Base-by-base conservation (phyloP, 2,113 vertebrate species). In the Ariopsis seemanni region DNA sequence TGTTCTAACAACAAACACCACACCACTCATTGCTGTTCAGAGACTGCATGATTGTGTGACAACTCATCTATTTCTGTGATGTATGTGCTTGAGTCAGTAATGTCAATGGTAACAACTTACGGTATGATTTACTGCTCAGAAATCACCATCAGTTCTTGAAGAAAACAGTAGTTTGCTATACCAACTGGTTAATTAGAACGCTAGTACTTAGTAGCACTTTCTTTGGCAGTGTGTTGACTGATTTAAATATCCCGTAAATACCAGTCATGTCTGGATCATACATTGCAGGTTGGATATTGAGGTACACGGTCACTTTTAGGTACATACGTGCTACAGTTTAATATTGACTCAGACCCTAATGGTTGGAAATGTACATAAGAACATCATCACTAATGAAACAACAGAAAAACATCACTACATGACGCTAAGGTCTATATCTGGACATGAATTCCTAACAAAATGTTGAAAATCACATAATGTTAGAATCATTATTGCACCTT, bases 11-110 rank as follows among this genome's bases (percentile, higher is more conserved):
- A 60, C 72, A 71, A 65, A 60, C 27, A 30, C 30, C 63, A 85
- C 79, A 90, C 83, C 79, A 79, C 87, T 89, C 65, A 84, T 88
- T 82, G 52, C 34, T 81, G 30, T 82, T 62, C 11, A 67, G 55
- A 86, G 82, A 83, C 86, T 90, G 91, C 90, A 91, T 91, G 91
- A 87, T 48, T 86, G 85, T 89, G 75, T 82, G 30, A 84, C 63
- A 86, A 25, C 63, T 87, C 85, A 90, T 90, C 50, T 71, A 57
- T 84, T 71, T 53, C 34, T 69, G 52, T 74, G 27, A 72, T 85
- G 67, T 84, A 60, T 7, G 5, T 82, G 58, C 57, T 62, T 62
- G 11, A 62, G 18, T 42, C 52, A 55, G 75, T 27, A 78, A 53
- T 53, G 50, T 53, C 34, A 50, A 50, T 25, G 20, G 34, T 18